These are phyloP conservation scores for Hydrolagus affinis DNA, from an alignment of 2,113 vertebrate species.

Conservation along the genomic window DNA sequence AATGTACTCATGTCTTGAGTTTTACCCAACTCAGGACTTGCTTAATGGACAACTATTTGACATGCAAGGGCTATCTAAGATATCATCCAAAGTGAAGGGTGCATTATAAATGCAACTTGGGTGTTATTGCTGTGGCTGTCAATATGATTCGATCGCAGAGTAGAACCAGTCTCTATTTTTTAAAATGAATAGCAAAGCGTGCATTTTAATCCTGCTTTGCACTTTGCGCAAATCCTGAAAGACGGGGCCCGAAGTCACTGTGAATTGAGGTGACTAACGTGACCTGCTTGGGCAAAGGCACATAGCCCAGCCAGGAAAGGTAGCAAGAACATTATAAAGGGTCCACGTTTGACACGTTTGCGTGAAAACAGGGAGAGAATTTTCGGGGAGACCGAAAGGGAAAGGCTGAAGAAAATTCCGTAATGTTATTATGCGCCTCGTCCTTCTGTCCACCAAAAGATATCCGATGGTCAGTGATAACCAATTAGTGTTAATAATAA, in stretches of 20 bases:
- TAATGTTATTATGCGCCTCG: not conserved
- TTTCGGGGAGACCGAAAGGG: not conserved
- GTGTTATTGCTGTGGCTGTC: too few relatives aligned
- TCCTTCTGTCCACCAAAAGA: not conserved
- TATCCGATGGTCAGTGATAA: slow-evolving; percentile 21
- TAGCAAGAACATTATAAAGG: not conserved
- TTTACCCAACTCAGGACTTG: too few relatives aligned
- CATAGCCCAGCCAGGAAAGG: not conserved
- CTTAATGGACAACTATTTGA: too few relatives aligned
- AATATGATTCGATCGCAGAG: not conserved
- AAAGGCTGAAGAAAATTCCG: not conserved
- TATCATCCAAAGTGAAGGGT: too few relatives aligned
- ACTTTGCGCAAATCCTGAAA: not conserved
- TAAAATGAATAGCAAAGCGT: not conserved
- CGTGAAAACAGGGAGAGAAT: not conserved
- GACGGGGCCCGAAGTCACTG: not conserved
- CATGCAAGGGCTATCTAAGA: too few relatives aligned
- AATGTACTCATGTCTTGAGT: too few relatives aligned
- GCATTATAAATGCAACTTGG: too few relatives aligned
- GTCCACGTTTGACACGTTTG: not conserved
- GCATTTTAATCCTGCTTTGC: not conserved
- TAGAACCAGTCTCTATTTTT: not conserved
- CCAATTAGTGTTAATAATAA: slow-evolving; percentile 25
- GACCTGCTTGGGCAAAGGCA: not conserved
- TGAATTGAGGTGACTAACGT: not conserved